Conservation (phyloP, 2,797 vertebrate species). For the Bovichtus diacanthus region DNA sequence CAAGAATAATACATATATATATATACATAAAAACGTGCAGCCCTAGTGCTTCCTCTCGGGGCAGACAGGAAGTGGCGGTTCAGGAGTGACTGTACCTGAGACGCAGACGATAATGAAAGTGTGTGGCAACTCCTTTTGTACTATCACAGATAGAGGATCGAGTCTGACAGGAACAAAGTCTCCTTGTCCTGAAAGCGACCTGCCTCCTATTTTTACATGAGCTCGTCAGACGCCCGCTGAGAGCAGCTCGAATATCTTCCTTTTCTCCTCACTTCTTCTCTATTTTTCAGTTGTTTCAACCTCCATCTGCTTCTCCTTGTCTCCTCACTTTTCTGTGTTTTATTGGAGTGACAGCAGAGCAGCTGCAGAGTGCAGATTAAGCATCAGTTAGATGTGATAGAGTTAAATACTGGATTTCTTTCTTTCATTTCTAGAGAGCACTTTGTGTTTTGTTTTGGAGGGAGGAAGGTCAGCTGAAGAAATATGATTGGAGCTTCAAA, state of each 20-base stretch:
- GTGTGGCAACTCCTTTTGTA: not conserved
- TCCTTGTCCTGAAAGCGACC: not conserved
- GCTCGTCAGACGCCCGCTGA: slow-evolving; percentile 34
- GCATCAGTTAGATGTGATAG: not conserved
- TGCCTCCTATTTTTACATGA: slow-evolving; percentile 31
- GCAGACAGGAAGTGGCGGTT: not conserved
- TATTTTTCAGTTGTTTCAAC: too few relatives aligned
- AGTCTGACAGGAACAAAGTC: slow-evolving; percentile 17
- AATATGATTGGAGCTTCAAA: not conserved
- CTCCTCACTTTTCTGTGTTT: not conserved
- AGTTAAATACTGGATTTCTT: too few relatives aligned
- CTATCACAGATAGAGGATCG: not conserved
- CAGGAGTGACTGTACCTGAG: not conserved
- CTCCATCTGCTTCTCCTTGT: slow-evolving; percentile 12
- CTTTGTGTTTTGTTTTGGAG: not conserved
- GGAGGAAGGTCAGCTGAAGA: not conserved
- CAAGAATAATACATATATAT: too few relatives aligned
- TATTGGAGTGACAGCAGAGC: slow-evolving; percentile 15
- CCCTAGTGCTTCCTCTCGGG: not conserved
- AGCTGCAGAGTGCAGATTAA: too few relatives aligned
- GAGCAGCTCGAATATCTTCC: slow-evolving; percentile 41
- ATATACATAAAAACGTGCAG: too few relatives aligned
- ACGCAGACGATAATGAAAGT: not conserved
- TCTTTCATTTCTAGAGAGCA: not conserved
- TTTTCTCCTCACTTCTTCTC: rapidly evolving